Base-by-base conservation (phyloP, 2,888 invertebrate species). In the Eupsilia transversa region DNA sequence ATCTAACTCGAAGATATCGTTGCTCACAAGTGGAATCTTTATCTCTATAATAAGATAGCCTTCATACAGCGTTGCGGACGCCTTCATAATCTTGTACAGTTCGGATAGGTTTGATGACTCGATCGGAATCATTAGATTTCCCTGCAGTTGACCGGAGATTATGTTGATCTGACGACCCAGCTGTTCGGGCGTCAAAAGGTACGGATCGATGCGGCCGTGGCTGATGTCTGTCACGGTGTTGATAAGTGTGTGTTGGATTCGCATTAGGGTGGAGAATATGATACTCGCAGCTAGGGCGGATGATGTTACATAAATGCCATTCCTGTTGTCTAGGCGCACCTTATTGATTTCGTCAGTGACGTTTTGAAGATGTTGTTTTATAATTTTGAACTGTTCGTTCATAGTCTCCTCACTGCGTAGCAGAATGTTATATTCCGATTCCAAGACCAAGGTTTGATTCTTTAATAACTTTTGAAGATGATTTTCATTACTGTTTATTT, bases 41-140 rank as follows among this genome's bases (percentile, higher is more conserved):
- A 70, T 70, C 20, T 70, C 61, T 30, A 52, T 61, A 14, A 70
- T 61, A n/a, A 61, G 35, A 52, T 60, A 52, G 35, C 38, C 60
- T 27, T 70, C 60, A 61, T 49, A 20, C 1, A 69, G 12, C 3
- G 7, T 69, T 38, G 38, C 20, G 7, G 60, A 70, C 38, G 38
- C 46, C n/a, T 60, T 49, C 61, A 52, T 49, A 30, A 70, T 35
- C 9, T 61, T 61, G 52, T 61, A 70, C 23, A 70, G 17, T 3
- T 49, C 49, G 2, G 35, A 10, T 33, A 69, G 20, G 27, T 60
- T 60, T n/a, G 59, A 23, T 49, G 14, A n/a, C 17, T 65, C 64
- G 0, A 65, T 43, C 12, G 72, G 64, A n/a, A 46, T 46, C n/a
- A n/a, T 38, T 17, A 72, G 20, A 33, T 64, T 43, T 7, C 38